Evolutionary conservation across 2,113 vertebrate genomes (phyloP), one percentile per base, ranked within the genome.

Genomic region (Cyphomyrus plagiostoma): DNA sequence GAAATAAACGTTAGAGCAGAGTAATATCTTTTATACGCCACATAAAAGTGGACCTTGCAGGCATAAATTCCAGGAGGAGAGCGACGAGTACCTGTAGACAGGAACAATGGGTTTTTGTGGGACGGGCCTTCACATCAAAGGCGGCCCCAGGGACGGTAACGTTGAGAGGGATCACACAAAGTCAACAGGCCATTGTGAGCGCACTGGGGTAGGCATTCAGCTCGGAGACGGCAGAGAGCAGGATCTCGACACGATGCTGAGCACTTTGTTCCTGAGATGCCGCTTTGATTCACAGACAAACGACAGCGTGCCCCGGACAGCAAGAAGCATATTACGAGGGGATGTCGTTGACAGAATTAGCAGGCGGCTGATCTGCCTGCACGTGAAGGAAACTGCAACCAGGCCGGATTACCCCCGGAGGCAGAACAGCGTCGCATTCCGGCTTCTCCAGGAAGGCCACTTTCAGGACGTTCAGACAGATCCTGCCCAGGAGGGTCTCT

Each of bases 91-190:
- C 85, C 49, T 86, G n/a, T 6, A 52, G 39, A 86, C 3, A 2
- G 21, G 50, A n/a, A 89, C 88, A 89, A 89, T 52, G 52, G 2
- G 35, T 52, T 11, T 13, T 39, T n/a, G 88, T 30, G 45, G 49
- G 80, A 42, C 35, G 1, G 13, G 58, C 46, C 89, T 87, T 45
- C n/a, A 39, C 30, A 87, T 90, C 66, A 87, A 23, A 52, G n/a
- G 15, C 58, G 50, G 49, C 21, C 15, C 42, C 45, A 50, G 19
- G 4, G 83, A 42, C 1, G 42, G 85, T 19, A 42, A 53, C 6
- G 11, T 49, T 11, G 39, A 87, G 50, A 50, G 48, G 62, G 84
- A 90, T 87, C 89, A 87, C 26, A 26, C 89, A 90, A 49, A 87
- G 85, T 86, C 46, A 87, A 90, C 89, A 90, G 48, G 35, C 56